A percentile compares a stretch with the other conserved stretches of the same genome.
Conservation (phyloP, 2,113 vertebrate genomes). For the Peromyscus polionotus region DNA sequence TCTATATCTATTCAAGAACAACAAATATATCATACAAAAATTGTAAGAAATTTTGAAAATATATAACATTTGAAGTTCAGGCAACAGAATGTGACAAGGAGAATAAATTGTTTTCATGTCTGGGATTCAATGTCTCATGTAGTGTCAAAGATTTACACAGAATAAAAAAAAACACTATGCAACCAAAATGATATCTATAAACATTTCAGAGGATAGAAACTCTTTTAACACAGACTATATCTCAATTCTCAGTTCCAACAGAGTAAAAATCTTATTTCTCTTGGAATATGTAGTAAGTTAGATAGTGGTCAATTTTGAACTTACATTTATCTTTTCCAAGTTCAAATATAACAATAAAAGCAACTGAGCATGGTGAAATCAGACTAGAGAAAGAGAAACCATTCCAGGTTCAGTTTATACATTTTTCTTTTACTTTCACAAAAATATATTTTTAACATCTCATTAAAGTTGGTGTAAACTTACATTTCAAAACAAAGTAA, state of each 20-base stretch:
- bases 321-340: not conserved
- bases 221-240: not conserved
- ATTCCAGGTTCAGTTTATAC: not conserved
- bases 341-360: not conserved
- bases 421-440: not conserved
- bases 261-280: not conserved
- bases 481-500: not conserved
- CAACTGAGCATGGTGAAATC: conserved; percentile 19
- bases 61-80: conserved; percentile 10
- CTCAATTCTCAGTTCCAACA: not conserved
- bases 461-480: not conserved
- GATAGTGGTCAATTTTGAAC: not conserved
- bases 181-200: conserved; percentile 8
- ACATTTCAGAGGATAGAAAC: conserved; percentile 45
- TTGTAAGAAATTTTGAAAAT: not conserved
- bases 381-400: not conserved
- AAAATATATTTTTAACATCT: not conserved
- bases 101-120: conserved; percentile 16
- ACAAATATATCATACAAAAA: not conserved
- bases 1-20: conserved; percentile 2
- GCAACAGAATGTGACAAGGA: conserved; percentile 17
- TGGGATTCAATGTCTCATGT: not conserved
- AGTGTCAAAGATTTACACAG: conserved; percentile 15
- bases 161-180: not conserved
- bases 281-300: not conserved